phyloP scores from a whole-genome alignment of 2,113 vertebrate species.

The Hipposideros armiger region DNA sequence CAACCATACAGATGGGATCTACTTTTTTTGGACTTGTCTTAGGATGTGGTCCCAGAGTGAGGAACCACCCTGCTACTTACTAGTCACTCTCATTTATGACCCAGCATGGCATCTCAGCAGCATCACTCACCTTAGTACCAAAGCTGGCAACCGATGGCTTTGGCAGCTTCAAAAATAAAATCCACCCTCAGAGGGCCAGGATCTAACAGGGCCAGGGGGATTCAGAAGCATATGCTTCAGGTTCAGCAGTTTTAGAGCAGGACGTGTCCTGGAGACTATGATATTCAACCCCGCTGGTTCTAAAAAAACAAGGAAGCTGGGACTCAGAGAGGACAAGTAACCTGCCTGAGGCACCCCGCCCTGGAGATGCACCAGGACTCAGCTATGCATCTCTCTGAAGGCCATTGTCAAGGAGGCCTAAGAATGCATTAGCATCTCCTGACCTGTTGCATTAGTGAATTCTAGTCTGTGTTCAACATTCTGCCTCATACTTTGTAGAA shows the following conservation, averaged over 20 bases:
- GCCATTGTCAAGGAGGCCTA: background rate
- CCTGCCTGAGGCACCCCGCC: background rate
- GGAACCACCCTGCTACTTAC: background rate
- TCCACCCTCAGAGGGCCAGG: background rate
- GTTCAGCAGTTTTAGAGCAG: slow-evolving; percentile 26
- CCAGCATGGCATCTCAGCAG: slow-evolving; percentile 68
- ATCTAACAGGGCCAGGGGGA: background rate
- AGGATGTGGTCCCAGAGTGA: slow-evolving; percentile 22
- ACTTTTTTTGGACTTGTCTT: background rate
- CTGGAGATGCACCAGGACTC: background rate
- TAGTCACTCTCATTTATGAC: slow-evolving; percentile 60
- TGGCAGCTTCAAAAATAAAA: slow-evolving; percentile 76
- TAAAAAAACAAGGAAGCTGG: background rate
- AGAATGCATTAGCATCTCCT: background rate
- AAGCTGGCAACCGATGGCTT: slow-evolving; percentile 73
- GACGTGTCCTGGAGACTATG: background rate
- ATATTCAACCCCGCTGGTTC: background rate
- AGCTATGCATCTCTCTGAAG: background rate
- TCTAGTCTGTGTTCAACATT: background rate
- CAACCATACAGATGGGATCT: slow-evolving; percentile 4
- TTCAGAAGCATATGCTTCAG: background rate
- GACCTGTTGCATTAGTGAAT: background rate
- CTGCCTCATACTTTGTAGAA: background rate
- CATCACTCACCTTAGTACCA: slow-evolving; percentile 64
- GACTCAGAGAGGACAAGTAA: background rate